Base-by-base conservation (phyloP, 1,140 invertebrate species). In the Danaus melanippus region DNA sequence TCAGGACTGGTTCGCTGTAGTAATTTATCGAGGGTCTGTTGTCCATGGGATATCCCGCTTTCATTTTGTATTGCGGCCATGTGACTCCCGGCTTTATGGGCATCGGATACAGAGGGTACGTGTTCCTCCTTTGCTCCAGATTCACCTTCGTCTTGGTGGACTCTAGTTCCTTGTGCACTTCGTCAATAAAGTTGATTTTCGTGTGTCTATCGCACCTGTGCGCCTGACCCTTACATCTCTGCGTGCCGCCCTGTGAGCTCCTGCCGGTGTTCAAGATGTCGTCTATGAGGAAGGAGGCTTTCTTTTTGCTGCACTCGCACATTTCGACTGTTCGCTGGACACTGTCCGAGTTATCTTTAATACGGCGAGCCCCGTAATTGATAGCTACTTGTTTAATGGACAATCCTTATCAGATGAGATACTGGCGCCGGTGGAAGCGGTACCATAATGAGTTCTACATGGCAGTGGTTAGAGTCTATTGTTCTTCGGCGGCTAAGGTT, bases 321-420 rank as follows among this genome's bases (percentile, higher is more conserved):
- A 86, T 86, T 60, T 58, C 64, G 66, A 61, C 65, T 59, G 68
- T 46, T 62, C 64, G 70, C 52, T 68, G 53, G 50, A 55, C 56
- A 84, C 79, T 84, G 82, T 66, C 74, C 67, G 78, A 79, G 69
- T 76, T 81, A 84, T 82, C 79, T 57, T 42, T 50, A 56, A 48
- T 74, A 80, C 74, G 71, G 62, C 64, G 61, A 69, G 60, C 50
- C 51, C 58, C 61, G 67, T 84, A 86, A 83, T 84, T 83, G 83
- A 84, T 86, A 84, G 75, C 77, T 77, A 77, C 76, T 82, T 72
- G 71, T 76, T 77, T 75, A 79, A 81, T 79, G 78, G 76, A 77
- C 71, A 69, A 62, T 40, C 62, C 65, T 84, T 79, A 84, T 85
- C 78, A 77, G 57, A 61, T 53, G 62, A 32, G 57, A 65, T 52